Base-by-base conservation (phyloP, 1,140 invertebrate species). In the Aethina tumida region DNA sequence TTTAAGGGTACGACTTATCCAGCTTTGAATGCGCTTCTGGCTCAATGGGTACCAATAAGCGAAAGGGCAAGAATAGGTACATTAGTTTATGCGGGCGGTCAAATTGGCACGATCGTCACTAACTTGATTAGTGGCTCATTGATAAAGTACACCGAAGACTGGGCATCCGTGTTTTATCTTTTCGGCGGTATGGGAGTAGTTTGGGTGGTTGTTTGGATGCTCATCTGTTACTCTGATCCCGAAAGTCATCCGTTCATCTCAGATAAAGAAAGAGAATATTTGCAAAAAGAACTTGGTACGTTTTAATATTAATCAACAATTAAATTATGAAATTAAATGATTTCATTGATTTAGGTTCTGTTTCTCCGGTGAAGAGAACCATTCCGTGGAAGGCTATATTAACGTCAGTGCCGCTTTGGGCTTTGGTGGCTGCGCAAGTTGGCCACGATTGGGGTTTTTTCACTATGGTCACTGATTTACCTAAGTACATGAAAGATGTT, bases 381-480 rank as follows among this genome's bases (percentile, higher is more conserved):
- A 54, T 56, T 5, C 81, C 82, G 1, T 84, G 81, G 81, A 70
- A 67, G 33, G 69, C 72, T 4, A 76, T 86, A 15, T 60, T 94
- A 0, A 82, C 74, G 5, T 94, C 84, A 3, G 62, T 74, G n/a
- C 81, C 83, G 1, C 68, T 86, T 16, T 83, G 80, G 73, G 82
- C 82, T 0, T 56, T 87, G n/a, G 66, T 86, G 1, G 70, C 71
- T 21, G 81, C 88, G n/a, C 67, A 74, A 50, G 69, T 90, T 49
- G 85, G 87, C 16, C 86, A 94, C 63, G 89, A 94, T 64, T 96
- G 90, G 89, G 87, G 86, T 17, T 88, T 92, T 60, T 96, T 94
- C 58, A 95, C 88, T 3, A 84, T 95, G 73, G 76, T 95, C 0
- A 92, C 87, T 2, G 84, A 91, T 61, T 64, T 97, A 13, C 92